These are phyloP conservation scores for Macaria liturata DNA, from an alignment of 2,888 invertebrate genomes.

Conservation along the genomic window DNA sequence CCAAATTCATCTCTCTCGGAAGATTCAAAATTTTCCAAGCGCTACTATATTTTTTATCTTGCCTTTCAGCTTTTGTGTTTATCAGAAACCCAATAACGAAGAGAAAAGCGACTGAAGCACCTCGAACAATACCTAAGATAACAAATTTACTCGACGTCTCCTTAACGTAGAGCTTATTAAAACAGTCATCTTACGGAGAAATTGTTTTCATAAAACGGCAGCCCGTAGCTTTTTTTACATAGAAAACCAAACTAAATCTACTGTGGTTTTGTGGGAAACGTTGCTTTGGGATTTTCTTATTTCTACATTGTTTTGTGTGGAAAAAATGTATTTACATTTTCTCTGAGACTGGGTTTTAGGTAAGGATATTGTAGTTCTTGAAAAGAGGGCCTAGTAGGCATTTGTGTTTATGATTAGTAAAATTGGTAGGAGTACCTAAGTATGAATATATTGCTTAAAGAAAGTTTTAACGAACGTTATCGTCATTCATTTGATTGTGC, in stretches of 20 bases:
- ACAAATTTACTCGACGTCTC: constrained; percentile 33
- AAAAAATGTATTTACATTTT: background rate
- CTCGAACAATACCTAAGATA: constrained; percentile 25
- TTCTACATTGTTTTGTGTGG: background rate
- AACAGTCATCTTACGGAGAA: constrained; percentile 50
- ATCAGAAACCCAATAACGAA: constrained; percentile 20
- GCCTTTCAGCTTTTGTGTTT: constrained; percentile 15
- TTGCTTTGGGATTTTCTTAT: background rate
- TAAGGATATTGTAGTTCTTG: too few relatives aligned
- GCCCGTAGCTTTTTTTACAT: constrained; percentile 45
- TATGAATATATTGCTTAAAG: too few relatives aligned
- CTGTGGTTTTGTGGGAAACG: constrained; percentile 26
- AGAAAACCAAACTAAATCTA: constrained; percentile 44
- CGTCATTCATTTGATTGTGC: too few relatives aligned
- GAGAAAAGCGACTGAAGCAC: constrained; percentile 13
- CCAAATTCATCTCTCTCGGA: constrained; percentile 3
- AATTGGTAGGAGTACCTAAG: too few relatives aligned
- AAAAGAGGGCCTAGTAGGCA: too few relatives aligned
- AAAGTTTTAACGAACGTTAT: too few relatives aligned
- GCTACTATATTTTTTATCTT: constrained; percentile 11
- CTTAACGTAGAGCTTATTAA: constrained; percentile 56
- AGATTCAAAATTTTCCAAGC: constrained; percentile 4
- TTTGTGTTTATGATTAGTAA: too few relatives aligned
- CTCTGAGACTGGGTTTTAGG: too few relatives aligned
- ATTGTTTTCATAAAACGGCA: constrained; percentile 53